Base-by-base conservation (phyloP, 92 coral and sea anemone genomes). In the Nematostella vectensis region DNA sequence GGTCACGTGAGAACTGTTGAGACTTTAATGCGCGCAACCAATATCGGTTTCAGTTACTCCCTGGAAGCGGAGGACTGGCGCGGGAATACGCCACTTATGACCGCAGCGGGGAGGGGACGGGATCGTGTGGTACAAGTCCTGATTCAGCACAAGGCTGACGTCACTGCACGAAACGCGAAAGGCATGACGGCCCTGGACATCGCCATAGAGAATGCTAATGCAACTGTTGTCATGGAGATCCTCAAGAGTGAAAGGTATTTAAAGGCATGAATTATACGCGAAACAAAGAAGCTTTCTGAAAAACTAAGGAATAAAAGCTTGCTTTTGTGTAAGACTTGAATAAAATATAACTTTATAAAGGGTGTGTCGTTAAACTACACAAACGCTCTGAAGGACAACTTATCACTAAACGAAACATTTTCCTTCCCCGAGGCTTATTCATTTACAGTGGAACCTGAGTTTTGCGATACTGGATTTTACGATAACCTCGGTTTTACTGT, bases 191-290 rank as follows among this genome's bases (percentile, higher is more conserved):
- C 87, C 42, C 60, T 84, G 57, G 94, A 84, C 48, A 56, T 64
- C 29, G 94, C 94, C 29, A 71, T 84, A 3, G 88, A 84, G 24
- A 63, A 69, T 73, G 73, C 65, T 15, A 58, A 78, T 23, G 48
- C 42, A 19, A 55, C 52, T 33, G 94, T 80, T 33, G 88, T 76
- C 21, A 62, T 49, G 70, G 83, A 76, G 33, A 77, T 84, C 10
- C 71, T 84, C 13, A 63, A 71, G 55, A 80, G 83, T 59, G 40
- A 75, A 1, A 79, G 80, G 94, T 74, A 48, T 33, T 6, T 33
- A 33, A n/a, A n/a, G n/a, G n/a, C n/a, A n/a, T n/a, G n/a, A 21
- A 52, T 9, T n/a, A n/a, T n/a, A n/a, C n/a, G n/a, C n/a, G n/a
- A n/a, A n/a, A n/a, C n/a, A n/a, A n/a, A n/a, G n/a, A n/a, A n/a